These are phyloP conservation scores for Tachina grossa DNA, from an alignment of 2,888 invertebrate genomes.

Conservation along the genomic window DNA sequence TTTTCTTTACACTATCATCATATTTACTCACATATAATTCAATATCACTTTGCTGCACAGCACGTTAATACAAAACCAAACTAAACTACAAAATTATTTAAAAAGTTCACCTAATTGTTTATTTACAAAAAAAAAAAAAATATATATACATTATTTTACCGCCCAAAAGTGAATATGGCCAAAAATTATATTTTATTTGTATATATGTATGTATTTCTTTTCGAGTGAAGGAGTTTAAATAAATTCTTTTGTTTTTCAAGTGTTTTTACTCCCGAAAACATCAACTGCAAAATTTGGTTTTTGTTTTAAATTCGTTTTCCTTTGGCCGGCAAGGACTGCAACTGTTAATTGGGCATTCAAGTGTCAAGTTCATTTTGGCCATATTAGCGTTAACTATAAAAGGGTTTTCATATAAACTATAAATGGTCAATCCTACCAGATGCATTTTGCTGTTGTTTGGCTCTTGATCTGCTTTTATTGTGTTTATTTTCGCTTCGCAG, in stretches of 20 bases:
- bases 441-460: conserved; percentile 28
- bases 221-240: background rate
- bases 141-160: conserved; percentile 57
- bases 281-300: conserved; percentile 15
- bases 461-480: conserved; percentile 17
- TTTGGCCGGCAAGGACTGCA: conserved; percentile 60
- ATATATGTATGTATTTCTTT: background rate
- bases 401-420: conserved; percentile 74
- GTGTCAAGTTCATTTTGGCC: conserved; percentile 83
- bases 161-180: conserved; percentile 40
- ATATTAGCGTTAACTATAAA: conserved; percentile 83
- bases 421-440: conserved; percentile 73
- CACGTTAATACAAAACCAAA: background rate
- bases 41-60: background rate
- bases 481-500: background rate
- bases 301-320: conserved; percentile 67
- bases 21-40: background rate
- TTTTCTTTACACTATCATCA: background rate
- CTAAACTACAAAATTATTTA: conserved; percentile 57
- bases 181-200: conserved; percentile 41
- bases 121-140: conserved; percentile 36
- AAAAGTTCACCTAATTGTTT: conserved; percentile 69
- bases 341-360: conserved; percentile 82
- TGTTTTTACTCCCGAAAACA: background rate
- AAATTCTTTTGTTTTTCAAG: conserved; percentile 66